phyloP scores from a whole-genome alignment of 2,888 invertebrate species.

The Callinectes sapidus region DNA sequence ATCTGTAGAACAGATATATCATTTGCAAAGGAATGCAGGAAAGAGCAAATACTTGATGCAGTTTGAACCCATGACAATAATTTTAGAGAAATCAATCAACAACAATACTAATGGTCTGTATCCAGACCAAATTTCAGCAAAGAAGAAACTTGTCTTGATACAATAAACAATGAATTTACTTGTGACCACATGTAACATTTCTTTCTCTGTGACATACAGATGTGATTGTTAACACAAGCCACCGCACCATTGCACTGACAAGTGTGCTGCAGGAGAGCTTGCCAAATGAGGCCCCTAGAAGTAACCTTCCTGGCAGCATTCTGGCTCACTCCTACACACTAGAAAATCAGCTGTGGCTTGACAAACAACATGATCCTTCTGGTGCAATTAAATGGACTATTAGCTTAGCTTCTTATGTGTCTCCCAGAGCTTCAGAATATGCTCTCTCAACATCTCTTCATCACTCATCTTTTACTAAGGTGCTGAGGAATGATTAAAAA shows the following conservation, averaged over 20 bases:
- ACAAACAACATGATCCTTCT: slow-evolving; percentile 35
- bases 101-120: background rate
- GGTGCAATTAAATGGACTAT: slow-evolving; percentile 49
- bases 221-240: slow-evolving; percentile 52
- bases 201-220: background rate
- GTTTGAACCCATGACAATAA: background rate
- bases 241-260: slow-evolving; percentile 53
- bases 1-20: background rate
- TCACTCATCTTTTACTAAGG: slow-evolving; percentile 54
- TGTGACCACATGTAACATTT: background rate
- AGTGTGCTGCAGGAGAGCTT: slow-evolving; percentile 42
- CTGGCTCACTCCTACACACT: slow-evolving; percentile 33
- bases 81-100: no score
- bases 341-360: slow-evolving; percentile 54
- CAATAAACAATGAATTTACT: background rate
- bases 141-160: background rate
- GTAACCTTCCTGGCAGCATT: slow-evolving; percentile 57
- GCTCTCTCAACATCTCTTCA: slow-evolving; percentile 37
- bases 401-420: slow-evolving; percentile 45
- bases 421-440: slow-evolving; percentile 56
- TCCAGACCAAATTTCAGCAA: background rate
- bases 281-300: background rate
- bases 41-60: background rate
- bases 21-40: background rate
- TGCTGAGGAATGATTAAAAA: background rate